Conservation (phyloP, 2,888 invertebrate genomes). For the Sinotaia quadrata region DNA sequence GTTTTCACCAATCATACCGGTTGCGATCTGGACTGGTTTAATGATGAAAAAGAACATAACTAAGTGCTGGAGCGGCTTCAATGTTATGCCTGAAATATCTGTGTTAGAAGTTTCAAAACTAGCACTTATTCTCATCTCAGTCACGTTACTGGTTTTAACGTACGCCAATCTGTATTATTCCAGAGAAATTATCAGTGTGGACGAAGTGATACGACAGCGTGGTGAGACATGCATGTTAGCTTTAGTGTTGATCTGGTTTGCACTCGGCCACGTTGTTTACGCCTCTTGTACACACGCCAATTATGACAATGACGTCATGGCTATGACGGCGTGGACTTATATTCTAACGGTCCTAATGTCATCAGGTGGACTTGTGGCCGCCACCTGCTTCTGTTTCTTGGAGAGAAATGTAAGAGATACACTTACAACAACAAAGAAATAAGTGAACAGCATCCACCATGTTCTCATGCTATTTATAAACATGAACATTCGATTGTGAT, state of each 20-base stretch:
- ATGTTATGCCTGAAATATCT: conserved; percentile 24
- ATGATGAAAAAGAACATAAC: conserved; percentile 1
- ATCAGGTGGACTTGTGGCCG: conserved; percentile 20
- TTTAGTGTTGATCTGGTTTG: conserved; percentile 24
- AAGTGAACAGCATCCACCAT: neutral
- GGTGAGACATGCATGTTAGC: conserved; percentile 9
- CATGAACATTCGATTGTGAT: no score
- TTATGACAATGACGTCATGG: conserved; percentile 20
- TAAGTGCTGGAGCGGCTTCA: conserved; percentile 29
- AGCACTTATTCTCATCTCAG: conserved; percentile 13
- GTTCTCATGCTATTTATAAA: no score
- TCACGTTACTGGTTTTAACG: conserved; percentile 16
- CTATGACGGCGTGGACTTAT: conserved; percentile 28
- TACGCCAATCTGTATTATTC: conserved; percentile 21
- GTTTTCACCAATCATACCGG: conserved; percentile 23
- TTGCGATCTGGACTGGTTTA: conserved; percentile 17
- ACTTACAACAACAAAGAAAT: neutral
- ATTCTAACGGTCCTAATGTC: conserved; percentile 27
- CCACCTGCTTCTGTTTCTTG: conserved; percentile 25
- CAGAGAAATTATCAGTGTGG: conserved; percentile 31
- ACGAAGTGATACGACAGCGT: conserved; percentile 28
- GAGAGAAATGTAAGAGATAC: conserved; percentile 23
- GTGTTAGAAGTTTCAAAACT: conserved; percentile 29
- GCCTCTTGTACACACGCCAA: conserved; percentile 27
- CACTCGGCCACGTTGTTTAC: conserved; percentile 25